A percentile compares a stretch with the other conserved stretches of the same genome.
Evolutionary conservation across 2,888 invertebrate species (phyloP).

Genomic region (Glyphotaelius pellucidus): DNA sequence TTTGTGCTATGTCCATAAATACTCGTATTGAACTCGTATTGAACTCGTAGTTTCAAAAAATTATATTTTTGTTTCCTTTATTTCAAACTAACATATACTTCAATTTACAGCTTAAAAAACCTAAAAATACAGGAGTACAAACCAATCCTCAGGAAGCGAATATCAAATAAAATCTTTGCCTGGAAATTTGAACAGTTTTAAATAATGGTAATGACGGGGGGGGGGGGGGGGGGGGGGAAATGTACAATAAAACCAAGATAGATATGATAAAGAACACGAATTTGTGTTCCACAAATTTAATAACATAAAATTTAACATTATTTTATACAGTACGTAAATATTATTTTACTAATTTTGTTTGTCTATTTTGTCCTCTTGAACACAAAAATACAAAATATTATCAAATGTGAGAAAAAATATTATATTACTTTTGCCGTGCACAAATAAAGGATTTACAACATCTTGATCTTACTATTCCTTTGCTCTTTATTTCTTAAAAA

Average conservation of each 20-base stretch:
- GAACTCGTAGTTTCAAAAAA: too few relatives aligned
- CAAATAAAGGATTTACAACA: slow-evolving; percentile 25
- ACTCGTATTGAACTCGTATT: too few relatives aligned
- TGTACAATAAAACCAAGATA: too few relatives aligned
- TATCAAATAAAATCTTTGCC: too few relatives aligned
- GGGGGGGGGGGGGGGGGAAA: too few relatives aligned
- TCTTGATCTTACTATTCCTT: slow-evolving; percentile 6
- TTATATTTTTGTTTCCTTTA: too few relatives aligned
- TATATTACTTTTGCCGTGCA: neutral
- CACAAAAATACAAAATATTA: slow-evolving; percentile 27
- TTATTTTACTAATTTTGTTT: slow-evolving; percentile 45
- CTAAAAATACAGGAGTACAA: too few relatives aligned
- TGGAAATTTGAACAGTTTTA: too few relatives aligned
- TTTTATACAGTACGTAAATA: slow-evolving; percentile 60
- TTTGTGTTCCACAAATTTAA: slow-evolving; percentile 59
- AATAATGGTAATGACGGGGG: neutral
- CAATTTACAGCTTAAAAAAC: too few relatives aligned
- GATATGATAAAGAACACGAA: neutral
- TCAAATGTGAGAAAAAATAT: slow-evolving; percentile 25
- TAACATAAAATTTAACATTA: slow-evolving; percentile 61
- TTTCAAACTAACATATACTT: too few relatives aligned
- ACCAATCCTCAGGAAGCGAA: too few relatives aligned
- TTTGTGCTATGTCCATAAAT: too few relatives aligned
- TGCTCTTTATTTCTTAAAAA: slow-evolving; percentile 23
- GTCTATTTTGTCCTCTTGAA: slow-evolving; percentile 5